Base-by-base conservation (phyloP, 2,888 invertebrate species). In the Parascotia fuliginaria region DNA sequence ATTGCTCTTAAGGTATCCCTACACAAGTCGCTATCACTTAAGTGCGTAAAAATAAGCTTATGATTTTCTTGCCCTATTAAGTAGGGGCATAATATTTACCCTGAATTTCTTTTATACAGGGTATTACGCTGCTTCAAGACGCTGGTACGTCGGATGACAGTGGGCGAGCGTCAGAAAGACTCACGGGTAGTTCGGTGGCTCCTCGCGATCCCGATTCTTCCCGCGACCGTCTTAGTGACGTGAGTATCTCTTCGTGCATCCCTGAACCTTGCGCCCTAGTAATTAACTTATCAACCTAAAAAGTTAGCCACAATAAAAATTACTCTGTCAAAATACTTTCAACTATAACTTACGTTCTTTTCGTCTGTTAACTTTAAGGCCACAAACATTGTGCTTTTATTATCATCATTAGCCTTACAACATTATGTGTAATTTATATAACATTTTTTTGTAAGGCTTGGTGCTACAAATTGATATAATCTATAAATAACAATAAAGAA, bases 111-210 rank as follows among this genome's bases (percentile, higher is more conserved):
- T 83, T 82, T 82, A 92, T 93, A 58, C 92, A 96, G 95, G 95
- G 94, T 91, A 94, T 95, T 88, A 94, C 94, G 87, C 93, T 94
- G 89, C 93, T 94, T 85, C 94, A 94, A 87, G 96, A 96, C 93
- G 95, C 96, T 88, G 96, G 96, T 82, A 96, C 96, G 83, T 96
- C 96, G 87, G 96, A 96, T 93, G 96, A 96, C 92, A 96, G 96
- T 92, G 96, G 96, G 79, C 93, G 96, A 88, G 96, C 96, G 77
- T 96, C 96, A 74, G 96, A 96, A 93, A 94, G 96, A 82, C 94
- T 96, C 85, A 95, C 96, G 86, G 94, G 95, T 89, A 95, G 95
- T 89, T 95, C 95, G 59, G 94, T 95, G 81, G 94, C 95, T 76
- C 95, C 95, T 79, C 94, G 96, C 84, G 95, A 96, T 92, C 95